A percentile compares a stretch with the other conserved stretches of the same genome.
Evolutionary conservation across 2,888 invertebrate genomes (phyloP).

Genomic region (Netelia virgata): DNA sequence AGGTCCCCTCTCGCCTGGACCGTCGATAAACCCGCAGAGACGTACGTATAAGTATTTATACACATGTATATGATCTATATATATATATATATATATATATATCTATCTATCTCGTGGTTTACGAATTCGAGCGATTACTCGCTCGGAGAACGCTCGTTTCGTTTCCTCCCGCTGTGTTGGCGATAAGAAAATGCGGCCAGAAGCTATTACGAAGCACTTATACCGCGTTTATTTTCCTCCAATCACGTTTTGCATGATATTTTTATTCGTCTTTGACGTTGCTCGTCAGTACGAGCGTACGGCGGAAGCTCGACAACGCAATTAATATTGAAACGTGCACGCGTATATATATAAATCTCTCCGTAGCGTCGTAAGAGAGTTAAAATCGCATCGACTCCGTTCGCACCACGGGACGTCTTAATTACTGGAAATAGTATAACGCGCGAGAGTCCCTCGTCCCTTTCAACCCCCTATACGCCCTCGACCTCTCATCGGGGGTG

Average conservation of each 20-base stretch:
- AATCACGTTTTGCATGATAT: constrained; percentile 6
- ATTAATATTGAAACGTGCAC: constrained; percentile 51
- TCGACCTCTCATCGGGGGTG: not conserved
- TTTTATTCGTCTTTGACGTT: not conserved
- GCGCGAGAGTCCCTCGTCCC: constrained; percentile 9
- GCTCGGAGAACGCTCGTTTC: constrained; percentile 55
- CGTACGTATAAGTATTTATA: not conserved
- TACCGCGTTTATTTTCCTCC: constrained; percentile 36
- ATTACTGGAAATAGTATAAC: constrained; percentile 61
- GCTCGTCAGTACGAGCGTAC: constrained; percentile 26
- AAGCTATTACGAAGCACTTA: constrained; percentile 20
- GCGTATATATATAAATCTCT: not conserved
- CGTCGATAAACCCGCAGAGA: constrained; percentile 11
- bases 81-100: constrained; percentile 1
- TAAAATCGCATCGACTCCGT: constrained; percentile 37
- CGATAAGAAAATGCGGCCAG: constrained; percentile 50
- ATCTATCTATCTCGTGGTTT: constrained; percentile 12
- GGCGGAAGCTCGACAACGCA: constrained; percentile 47
- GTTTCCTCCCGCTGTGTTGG: constrained; percentile 21
- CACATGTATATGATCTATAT: not conserved
- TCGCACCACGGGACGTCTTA: constrained; percentile 68
- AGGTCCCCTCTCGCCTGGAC: constrained; percentile 49
- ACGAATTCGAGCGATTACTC: constrained; percentile 61
- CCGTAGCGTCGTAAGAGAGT: constrained; percentile 29
- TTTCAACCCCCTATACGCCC: not conserved